phyloP scores from a whole-genome alignment of 1,140 invertebrate genomes.

The Heliconius himera region DNA sequence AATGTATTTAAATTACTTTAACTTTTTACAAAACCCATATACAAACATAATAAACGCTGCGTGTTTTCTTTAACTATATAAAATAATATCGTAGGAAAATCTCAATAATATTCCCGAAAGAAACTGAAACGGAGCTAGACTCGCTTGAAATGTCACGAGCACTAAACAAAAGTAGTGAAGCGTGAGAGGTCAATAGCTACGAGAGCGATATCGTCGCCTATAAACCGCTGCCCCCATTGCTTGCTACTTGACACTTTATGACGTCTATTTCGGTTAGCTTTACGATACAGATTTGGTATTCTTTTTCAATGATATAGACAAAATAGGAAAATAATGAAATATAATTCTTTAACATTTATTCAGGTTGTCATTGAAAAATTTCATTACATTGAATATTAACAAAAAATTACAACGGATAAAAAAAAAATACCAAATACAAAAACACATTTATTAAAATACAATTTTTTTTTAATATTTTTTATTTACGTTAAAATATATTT shows the following conservation, averaged over 20 bases:
- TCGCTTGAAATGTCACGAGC: conserved; percentile 10
- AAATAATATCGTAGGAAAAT: neutral
- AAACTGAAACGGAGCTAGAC: neutral
- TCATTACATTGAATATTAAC: neutral
- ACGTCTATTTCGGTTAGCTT: conserved; percentile 48
- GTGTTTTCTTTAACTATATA: neutral
- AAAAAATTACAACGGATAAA: neutral
- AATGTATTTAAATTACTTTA: too few relatives aligned
- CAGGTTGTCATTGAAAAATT: neutral
- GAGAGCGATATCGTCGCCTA: conserved; percentile 27
- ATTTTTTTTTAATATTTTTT: too few relatives aligned
- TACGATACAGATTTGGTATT: conserved; percentile 36
- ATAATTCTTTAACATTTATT: too few relatives aligned
- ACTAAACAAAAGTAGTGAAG: conserved; percentile 31
- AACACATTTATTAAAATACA: too few relatives aligned
- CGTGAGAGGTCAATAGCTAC: conserved; percentile 29
- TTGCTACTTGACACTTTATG: conserved; percentile 47
- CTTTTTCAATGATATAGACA: neutral
- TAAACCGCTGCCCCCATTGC: conserved; percentile 42
- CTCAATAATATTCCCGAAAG: neutral
- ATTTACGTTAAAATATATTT: too few relatives aligned
- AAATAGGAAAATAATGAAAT: too few relatives aligned
- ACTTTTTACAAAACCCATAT: too few relatives aligned
- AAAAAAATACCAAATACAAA: neutral
- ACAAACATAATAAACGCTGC: too few relatives aligned